These are phyloP conservation scores for Phasianus colchicus DNA, from an alignment of 2,113 vertebrate species.

Conservation along the genomic window DNA sequence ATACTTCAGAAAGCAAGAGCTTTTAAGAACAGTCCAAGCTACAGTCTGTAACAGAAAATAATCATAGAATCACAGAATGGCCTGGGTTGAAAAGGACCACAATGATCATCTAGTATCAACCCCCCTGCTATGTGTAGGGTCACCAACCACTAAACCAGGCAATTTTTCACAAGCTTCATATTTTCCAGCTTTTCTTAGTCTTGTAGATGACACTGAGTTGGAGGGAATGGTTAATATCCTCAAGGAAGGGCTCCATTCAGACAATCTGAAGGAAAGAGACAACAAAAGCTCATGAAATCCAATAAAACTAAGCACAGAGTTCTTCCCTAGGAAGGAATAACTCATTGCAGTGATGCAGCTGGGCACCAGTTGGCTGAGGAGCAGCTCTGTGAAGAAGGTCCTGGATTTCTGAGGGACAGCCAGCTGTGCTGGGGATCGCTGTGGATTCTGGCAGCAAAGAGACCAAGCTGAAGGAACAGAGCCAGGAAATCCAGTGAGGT, in stretches of 20 bases:
- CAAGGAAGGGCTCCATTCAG: background rate
- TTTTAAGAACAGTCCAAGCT: background rate
- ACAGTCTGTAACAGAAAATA: background rate
- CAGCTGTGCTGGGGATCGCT: background rate
- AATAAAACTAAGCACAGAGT: background rate
- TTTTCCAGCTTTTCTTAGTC: background rate
- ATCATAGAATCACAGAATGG: background rate
- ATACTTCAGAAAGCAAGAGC: background rate
- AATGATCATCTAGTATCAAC: too few species aligned
- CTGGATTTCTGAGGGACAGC: background rate
- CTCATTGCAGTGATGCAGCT: background rate
- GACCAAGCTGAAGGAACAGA: background rate
- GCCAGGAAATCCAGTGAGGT: background rate
- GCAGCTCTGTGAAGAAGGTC: background rate
- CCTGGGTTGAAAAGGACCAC: too few species aligned
- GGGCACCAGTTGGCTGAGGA: background rate
- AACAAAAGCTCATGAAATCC: background rate
- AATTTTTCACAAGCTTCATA: background rate
- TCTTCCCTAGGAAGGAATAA: background rate
- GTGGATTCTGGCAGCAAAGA: background rate
- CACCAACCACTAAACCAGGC: too few species aligned
- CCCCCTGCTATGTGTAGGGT: too few species aligned
- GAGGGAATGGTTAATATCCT: background rate
- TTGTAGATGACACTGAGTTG: background rate
- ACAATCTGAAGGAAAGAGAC: background rate